Conservation (phyloP, 2,888 invertebrate species). For the Andrena haemorrhoa region DNA sequence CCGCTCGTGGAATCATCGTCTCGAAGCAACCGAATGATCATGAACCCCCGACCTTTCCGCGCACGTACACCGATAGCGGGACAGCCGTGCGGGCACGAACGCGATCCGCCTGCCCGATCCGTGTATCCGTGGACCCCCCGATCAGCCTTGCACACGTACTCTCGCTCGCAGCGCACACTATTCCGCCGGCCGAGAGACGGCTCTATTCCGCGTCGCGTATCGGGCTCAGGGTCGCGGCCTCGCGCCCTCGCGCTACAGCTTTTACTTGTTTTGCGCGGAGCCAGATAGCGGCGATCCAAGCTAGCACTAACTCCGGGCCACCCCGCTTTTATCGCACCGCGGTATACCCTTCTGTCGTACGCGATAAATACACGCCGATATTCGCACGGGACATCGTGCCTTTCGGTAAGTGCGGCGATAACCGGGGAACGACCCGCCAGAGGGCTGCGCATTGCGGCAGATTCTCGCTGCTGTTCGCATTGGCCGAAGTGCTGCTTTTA, state of each 20-base stretch:
- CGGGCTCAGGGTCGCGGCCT: slow-evolving; percentile 76
- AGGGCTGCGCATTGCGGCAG: not conserved
- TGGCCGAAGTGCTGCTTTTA: not conserved
- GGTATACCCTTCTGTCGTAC: slow-evolving; percentile 24
- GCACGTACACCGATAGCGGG: slow-evolving; percentile 57
- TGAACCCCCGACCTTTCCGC: slow-evolving; percentile 70
- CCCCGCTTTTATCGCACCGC: slow-evolving; percentile 32
- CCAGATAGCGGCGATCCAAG: slow-evolving; percentile 29
- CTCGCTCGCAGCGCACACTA: slow-evolving; percentile 57
- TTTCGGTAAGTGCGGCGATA: not conserved
- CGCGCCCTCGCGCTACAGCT: slow-evolving; percentile 66
- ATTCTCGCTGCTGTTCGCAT: slow-evolving; percentile 1
- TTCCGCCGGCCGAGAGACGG: slow-evolving; percentile 55
- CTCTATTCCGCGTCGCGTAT: slow-evolving; percentile 64
- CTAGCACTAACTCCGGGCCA: not conserved
- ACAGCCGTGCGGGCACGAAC: slow-evolving; percentile 41
- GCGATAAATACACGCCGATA: slow-evolving; percentile 28
- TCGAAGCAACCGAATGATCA: slow-evolving; percentile 54
- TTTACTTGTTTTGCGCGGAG: slow-evolving; percentile 18
- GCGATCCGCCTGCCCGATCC: slow-evolving; percentile 32
- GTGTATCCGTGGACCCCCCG: slow-evolving; percentile 45
- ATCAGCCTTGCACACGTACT: slow-evolving; percentile 58
- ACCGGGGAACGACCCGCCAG: not conserved
- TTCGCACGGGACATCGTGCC: slow-evolving; percentile 27
- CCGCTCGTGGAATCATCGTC: slow-evolving; percentile 64